These are phyloP conservation scores for Regulus satrapa DNA, from an alignment of 2,113 vertebrate species.

Conservation along the genomic window DNA sequence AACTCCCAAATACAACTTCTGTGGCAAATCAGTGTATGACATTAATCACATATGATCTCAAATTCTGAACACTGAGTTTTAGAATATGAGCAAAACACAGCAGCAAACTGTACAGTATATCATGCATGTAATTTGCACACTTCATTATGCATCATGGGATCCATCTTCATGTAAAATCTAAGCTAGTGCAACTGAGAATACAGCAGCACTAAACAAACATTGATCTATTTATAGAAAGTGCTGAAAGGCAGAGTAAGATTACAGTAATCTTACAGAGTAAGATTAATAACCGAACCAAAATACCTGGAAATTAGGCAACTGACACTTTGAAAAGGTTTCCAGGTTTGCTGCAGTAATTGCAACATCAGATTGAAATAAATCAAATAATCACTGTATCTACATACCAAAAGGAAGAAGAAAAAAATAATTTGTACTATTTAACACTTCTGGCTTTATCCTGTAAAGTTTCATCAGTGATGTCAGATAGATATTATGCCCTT, in stretches of 20 bases:
- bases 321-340: not conserved
- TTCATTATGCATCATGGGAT: not conserved
- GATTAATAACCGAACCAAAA: not conserved
- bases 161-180: not conserved
- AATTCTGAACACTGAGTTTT: not conserved
- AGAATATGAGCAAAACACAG: not conserved
- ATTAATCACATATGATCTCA: not conserved
- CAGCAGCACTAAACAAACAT: not conserved
- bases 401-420: not conserved
- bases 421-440: not conserved
- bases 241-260: not conserved
- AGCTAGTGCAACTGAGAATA: not conserved
- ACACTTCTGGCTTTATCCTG: not conserved
- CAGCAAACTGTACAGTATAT: not conserved
- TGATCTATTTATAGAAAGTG: not conserved
- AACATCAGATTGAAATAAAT: not conserved
- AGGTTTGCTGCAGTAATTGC: not conserved
- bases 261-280: not conserved
- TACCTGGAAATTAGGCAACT: conserved; percentile 6
- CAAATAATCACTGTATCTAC: not conserved
- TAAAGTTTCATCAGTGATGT: not conserved
- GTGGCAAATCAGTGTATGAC: not conserved
- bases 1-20: not conserved
- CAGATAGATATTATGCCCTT: not conserved
- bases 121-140: not conserved